A percentile compares a stretch with the other conserved stretches of the same genome.
Evolutionary conservation across 2,888 invertebrate species (phyloP).

Genomic region (Catocala sponsa): DNA sequence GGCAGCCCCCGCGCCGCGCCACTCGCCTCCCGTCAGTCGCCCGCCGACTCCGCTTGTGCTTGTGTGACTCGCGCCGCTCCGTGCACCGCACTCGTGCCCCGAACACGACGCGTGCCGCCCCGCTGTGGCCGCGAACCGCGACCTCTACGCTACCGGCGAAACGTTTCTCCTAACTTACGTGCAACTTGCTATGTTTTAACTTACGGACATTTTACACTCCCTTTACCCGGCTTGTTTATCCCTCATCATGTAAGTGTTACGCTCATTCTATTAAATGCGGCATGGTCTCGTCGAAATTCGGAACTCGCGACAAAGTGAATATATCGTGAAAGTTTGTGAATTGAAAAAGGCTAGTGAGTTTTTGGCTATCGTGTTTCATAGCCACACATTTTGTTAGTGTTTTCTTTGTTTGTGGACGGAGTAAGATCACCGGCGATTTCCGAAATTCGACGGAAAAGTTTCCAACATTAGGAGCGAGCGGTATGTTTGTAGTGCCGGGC

Average conservation of each 20-base stretch:
- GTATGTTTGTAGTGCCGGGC: slow-evolving; percentile 64
- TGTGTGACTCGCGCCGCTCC: slow-evolving; percentile 88
- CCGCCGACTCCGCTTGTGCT: slow-evolving; percentile 88
- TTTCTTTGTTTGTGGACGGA: slow-evolving; percentile 69
- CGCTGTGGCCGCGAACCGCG: slow-evolving; percentile 89
- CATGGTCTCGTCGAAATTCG: slow-evolving; percentile 80
- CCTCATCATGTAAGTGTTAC: slow-evolving; percentile 87
- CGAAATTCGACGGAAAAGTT: slow-evolving; percentile 83
- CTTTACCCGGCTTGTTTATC: slow-evolving; percentile 86
- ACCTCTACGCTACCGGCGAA: slow-evolving; percentile 89
- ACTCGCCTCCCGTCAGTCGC: slow-evolving; percentile 86
- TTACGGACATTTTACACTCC: slow-evolving; percentile 82
- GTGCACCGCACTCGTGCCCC: slow-evolving; percentile 87
- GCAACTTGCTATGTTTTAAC: slow-evolving; percentile 86
- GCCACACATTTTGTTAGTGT: slow-evolving; percentile 59
- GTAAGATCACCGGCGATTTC: slow-evolving; percentile 73
- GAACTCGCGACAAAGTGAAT: slow-evolving; percentile 80
- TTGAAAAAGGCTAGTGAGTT: slow-evolving; percentile 72
- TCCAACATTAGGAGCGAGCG: slow-evolving; percentile 71
- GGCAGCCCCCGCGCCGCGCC: slow-evolving; percentile 82
- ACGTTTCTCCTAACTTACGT: slow-evolving; percentile 84
- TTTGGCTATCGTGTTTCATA: slow-evolving; percentile 61
- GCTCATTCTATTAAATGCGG: slow-evolving; percentile 83
- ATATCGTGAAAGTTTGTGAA: slow-evolving; percentile 83
- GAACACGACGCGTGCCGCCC: slow-evolving; percentile 87